phyloP scores from a whole-genome alignment of 2,888 invertebrate species.

The Tolmerus cingulatus region DNA sequence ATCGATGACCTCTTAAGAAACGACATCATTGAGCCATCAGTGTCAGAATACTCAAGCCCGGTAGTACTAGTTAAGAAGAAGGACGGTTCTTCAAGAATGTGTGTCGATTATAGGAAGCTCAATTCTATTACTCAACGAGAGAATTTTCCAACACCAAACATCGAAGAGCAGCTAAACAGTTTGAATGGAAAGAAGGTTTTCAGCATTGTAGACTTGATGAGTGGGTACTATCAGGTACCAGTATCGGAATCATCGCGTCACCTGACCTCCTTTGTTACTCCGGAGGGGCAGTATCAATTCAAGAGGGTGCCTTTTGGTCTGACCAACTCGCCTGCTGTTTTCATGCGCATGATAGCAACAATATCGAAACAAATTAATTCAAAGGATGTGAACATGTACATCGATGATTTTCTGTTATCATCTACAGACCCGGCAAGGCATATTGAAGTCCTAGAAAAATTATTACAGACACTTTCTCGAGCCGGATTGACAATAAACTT shows the following conservation, averaged over 20 bases:
- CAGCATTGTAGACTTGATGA: constrained; percentile 29
- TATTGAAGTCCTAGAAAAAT: too few species aligned
- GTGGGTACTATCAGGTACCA: constrained; percentile 39
- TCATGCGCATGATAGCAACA: constrained; percentile 39
- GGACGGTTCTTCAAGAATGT: background rate
- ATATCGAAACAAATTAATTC: background rate
- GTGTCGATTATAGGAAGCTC: constrained; percentile 46
- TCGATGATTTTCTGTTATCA: background rate
- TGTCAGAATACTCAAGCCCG: background rate
- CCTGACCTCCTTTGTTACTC: constrained; percentile 52
- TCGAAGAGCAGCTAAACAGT: constrained; percentile 50
- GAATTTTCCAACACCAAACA: constrained; percentile 50
- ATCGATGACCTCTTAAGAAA: background rate
- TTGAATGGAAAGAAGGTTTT: constrained; percentile 3
- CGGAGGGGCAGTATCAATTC: constrained; percentile 53
- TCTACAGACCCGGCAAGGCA: too few species aligned
- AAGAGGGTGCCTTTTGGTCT: constrained; percentile 53
- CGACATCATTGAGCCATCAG: background rate
- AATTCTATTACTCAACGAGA: constrained; percentile 51
- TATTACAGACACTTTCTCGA: too few species aligned
- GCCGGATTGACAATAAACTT: too few species aligned
- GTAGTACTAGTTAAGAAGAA: background rate
- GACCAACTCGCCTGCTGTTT: too few species aligned
- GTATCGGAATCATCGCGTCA: constrained; percentile 15
- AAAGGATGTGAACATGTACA: background rate